These are phyloP conservation scores for Alces alces DNA, from an alignment of 2,113 vertebrate species.

Conservation along the genomic window DNA sequence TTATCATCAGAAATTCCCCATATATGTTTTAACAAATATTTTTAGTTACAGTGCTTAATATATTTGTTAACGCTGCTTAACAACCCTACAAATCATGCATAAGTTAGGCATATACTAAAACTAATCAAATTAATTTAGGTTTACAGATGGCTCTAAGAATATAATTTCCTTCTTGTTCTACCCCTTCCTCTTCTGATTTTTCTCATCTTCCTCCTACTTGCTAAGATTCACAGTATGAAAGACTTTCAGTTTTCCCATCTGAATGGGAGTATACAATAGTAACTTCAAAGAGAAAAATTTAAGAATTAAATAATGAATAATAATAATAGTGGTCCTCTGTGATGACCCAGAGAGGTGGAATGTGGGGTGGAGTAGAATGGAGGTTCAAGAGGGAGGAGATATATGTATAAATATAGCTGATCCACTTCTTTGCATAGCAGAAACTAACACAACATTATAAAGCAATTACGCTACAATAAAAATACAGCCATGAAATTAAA, in stretches of 20 bases:
- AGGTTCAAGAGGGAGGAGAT: background rate
- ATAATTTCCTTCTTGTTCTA: background rate
- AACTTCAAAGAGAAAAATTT: background rate
- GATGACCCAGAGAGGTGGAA: background rate
- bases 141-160: background rate
- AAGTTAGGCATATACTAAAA: background rate
- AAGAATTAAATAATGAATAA: background rate
- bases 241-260: background rate
- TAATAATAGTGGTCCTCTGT: background rate
- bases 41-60: background rate
- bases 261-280: background rate
- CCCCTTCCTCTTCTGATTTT: background rate
- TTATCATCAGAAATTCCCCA: background rate
- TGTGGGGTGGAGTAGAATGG: background rate
- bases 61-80: background rate
- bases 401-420: background rate
- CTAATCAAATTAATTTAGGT: background rate
- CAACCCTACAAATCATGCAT: background rate
- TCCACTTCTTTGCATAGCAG: background rate
- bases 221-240: constrained; percentile 2
- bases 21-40: constrained; percentile 2
- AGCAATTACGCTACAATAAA: background rate
- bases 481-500: background rate
- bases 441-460: background rate
- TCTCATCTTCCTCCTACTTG: background rate